A percentile compares a stretch with the other conserved stretches of the same genome.
phyloP scores from a whole-genome alignment of 2,888 invertebrate genomes.

The Stomorhina lunata region DNA sequence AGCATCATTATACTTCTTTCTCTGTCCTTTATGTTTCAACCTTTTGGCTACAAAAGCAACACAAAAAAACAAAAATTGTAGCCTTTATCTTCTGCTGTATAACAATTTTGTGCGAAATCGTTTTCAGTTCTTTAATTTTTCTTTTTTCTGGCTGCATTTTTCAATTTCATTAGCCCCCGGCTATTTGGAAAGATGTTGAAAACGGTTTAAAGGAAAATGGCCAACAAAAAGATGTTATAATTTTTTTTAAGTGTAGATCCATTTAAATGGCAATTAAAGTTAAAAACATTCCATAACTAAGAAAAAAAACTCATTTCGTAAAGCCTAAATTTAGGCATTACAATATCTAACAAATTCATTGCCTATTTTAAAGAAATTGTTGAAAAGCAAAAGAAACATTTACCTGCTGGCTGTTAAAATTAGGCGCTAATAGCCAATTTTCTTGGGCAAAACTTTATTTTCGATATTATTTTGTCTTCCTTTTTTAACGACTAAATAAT shows the following conservation, averaged over 20 bases:
- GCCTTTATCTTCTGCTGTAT: background rate
- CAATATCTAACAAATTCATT: slow-evolving; percentile 49
- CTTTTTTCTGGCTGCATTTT: slow-evolving; percentile 15
- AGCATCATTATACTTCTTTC: slow-evolving; percentile 15
- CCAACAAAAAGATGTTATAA: slow-evolving; percentile 39
- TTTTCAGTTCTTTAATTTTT: background rate
- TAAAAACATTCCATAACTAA: background rate
- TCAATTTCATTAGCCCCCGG: slow-evolving; percentile 52
- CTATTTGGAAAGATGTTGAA: background rate
- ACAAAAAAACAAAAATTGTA: background rate
- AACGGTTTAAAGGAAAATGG: background rate
- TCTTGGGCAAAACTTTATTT: slow-evolving; percentile 34
- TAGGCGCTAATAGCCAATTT: slow-evolving; percentile 63
- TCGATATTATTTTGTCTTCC: background rate
- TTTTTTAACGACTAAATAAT: background rate
- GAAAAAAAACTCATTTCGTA: slow-evolving; percentile 27
- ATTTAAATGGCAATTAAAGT: slow-evolving; percentile 65
- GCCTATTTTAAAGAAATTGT: slow-evolving; percentile 43
- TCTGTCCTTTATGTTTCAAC: slow-evolving; percentile 1
- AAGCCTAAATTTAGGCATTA: slow-evolving; percentile 46
- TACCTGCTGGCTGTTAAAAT: slow-evolving; percentile 55
- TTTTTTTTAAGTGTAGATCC: slow-evolving; percentile 58
- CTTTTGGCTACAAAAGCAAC: slow-evolving; percentile 29
- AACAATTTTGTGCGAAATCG: slow-evolving; percentile 32
- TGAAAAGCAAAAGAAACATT: slow-evolving; percentile 13